phyloP scores from a whole-genome alignment of 2,888 invertebrate species.

The Andrena trimmerana region DNA sequence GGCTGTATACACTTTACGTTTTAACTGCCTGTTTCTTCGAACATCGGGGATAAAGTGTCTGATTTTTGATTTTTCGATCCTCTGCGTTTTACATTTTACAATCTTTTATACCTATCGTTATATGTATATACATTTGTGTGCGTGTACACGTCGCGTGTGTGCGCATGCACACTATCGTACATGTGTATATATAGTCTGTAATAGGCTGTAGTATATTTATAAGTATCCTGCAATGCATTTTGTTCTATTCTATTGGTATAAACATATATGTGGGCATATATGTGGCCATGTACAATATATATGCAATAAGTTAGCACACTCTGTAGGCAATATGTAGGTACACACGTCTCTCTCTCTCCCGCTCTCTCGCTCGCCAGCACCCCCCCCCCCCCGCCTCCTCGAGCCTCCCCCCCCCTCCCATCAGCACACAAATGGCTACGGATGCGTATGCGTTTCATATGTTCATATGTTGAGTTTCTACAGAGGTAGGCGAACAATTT shows the following conservation, averaged over 20 bases:
- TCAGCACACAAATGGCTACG: no score
- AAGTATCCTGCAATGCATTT: no score
- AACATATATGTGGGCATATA: neutral
- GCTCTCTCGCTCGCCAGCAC: no score
- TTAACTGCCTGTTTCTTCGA: neutral
- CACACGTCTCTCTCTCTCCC: neutral
- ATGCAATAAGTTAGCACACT: no score
- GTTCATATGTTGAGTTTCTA: slow-evolving; percentile 4
- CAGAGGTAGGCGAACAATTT: neutral
- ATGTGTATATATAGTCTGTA: neutral
- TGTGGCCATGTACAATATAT: no score
- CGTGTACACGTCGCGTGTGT: neutral
- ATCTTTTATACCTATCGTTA: slow-evolving; percentile 45
- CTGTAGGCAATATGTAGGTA: slow-evolving; percentile 3
- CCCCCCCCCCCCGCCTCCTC: no score
- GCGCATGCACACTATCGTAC: no score
- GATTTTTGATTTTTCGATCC: slow-evolving; percentile 29
- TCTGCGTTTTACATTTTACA: slow-evolving; percentile 55
- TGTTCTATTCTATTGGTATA: neutral
- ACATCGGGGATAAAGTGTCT: slow-evolving; percentile 18
- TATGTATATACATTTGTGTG: neutral
- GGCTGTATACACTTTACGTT: neutral
- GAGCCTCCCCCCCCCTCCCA: no score
- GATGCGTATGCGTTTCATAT: neutral
- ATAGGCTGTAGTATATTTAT: no score